Evolutionary conservation across 2,888 invertebrate genomes (phyloP), one percentile per base, ranked within the genome.

Genomic region (Tenthredo scrophulariae): DNA sequence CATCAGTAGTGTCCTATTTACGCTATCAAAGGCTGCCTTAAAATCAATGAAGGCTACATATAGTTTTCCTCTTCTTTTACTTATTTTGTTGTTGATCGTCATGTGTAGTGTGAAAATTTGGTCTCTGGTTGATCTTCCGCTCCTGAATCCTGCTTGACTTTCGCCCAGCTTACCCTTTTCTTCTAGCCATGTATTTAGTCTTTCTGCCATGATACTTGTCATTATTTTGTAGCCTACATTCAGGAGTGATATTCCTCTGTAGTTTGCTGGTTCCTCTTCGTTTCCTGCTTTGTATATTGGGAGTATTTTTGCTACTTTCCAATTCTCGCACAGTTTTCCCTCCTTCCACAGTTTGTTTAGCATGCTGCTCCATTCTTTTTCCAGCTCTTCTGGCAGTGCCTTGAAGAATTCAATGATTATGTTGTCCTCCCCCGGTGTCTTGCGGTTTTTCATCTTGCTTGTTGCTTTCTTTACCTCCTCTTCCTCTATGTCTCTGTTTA

Each of bases 11-110:
- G 86, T 75, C 43, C 88, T 85, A 54, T 86, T 80, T 22, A 88
- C 86, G 10, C 84, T 84, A 67, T 88, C 87, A 33, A 88, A 88
- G 2, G 87, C 88, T 18, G 87, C 84, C n/a, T 84, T 80, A 22
- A 85, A 86, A 58, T 86, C 86, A 0, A 88, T 80, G 33, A 86
- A 87, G 1, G 86, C 87, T 15, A 77, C 85, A 37, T 86, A 85
- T 26, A 85, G 58, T 54, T 85, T 85, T 4, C 84, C 84, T 37
- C 72, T 43, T 72, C 74, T 84, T 29, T 5, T 15, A 29, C 74
- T 84, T 18, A 87, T 1, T 40, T 62, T 85, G 13, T 86, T 85
- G 50, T 75, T 84, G 50, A 87, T 86, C 7, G 87, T 74, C 0
- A 86, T 65, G 33, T 85, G 79, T 7, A 87, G 65, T 15, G 79